phyloP scores from a whole-genome alignment of 30 jellyfish, hydroid and myxozoan species.

The Sanderia malayensis region DNA sequence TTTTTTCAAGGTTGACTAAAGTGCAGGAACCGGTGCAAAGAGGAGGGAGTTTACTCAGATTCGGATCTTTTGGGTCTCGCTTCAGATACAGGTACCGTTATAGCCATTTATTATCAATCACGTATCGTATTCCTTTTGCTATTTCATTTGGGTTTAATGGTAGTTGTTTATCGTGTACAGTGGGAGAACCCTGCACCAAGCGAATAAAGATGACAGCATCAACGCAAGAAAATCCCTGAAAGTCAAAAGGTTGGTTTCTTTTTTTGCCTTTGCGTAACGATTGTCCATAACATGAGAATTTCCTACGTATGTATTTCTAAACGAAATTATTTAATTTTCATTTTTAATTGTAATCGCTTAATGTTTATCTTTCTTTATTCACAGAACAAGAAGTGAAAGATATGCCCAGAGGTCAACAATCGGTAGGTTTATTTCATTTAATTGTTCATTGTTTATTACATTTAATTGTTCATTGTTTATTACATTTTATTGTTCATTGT shows the following conservation, averaged over 20 bases:
- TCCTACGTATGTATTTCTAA: too few relatives aligned
- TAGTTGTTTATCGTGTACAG: conserved; percentile 31
- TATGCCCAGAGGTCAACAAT: conserved; percentile 95
- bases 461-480: too few relatives aligned
- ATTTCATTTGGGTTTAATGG: too few relatives aligned
- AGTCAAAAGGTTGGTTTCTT: conserved; percentile 64
- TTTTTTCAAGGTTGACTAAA: conserved; percentile 36
- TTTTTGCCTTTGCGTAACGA: too few relatives aligned
- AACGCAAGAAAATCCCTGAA: conserved; percentile 86
- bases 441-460: too few relatives aligned
- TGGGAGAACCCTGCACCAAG: conserved; percentile 92
- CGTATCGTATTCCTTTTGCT: too few relatives aligned
- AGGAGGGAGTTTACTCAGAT: conserved; percentile 58
- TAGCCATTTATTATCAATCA: too few relatives aligned
- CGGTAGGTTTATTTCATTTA: conserved; percentile 41
- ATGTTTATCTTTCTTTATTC: neutral
- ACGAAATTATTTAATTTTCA: too few relatives aligned
- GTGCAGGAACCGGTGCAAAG: conserved; percentile 62
- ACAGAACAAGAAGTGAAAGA: conserved; percentile 93
- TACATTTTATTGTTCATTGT: too few relatives aligned
- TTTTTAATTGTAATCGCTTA: neutral
- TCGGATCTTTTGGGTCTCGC: conserved; percentile 83
- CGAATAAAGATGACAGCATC: conserved; percentile 80
- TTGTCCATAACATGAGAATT: too few relatives aligned
- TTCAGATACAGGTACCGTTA: conserved; percentile 94